These are phyloP conservation scores for Pelecanus crispus DNA, from an alignment of 2,113 vertebrate species.

Conservation along the genomic window DNA sequence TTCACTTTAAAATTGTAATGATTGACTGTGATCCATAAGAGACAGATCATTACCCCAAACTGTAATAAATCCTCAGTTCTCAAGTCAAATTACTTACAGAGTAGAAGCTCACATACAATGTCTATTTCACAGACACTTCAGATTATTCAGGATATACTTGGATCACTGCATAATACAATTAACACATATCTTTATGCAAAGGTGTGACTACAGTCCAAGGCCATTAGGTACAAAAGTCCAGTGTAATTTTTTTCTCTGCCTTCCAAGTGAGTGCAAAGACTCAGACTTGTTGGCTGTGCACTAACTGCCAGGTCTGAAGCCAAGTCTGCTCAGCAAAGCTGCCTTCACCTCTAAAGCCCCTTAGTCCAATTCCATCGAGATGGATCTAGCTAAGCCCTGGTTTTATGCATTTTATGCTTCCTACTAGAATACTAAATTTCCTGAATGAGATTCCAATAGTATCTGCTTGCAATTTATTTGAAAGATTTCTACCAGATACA, in stretches of 20 bases:
- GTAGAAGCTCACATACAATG: background rate
- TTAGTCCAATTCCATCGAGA: background rate
- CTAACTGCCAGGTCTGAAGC: background rate
- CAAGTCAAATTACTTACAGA: background rate
- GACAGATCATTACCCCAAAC: conserved; percentile 32
- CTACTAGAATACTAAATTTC: background rate
- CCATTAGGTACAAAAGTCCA: background rate
- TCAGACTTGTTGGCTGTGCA: background rate
- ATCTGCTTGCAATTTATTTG: background rate
- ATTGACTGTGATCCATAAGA: conserved; percentile 42
- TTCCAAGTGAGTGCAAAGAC: background rate
- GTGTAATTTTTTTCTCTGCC: background rate
- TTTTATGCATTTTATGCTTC: background rate
- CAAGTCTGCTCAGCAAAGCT: background rate
- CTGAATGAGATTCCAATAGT: background rate
- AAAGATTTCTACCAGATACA: background rate
- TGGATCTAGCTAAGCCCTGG: background rate
- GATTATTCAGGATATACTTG: background rate
- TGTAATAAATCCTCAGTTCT: conserved; percentile 41
- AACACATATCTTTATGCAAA: background rate
- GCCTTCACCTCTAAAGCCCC: background rate
- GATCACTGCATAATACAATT: background rate
- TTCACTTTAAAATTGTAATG: conserved; percentile 52
- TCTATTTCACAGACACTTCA: background rate
- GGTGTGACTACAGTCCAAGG: background rate